Evolutionary conservation across 1,140 invertebrate genomes (phyloP).

Genomic region (Globodera ellingtonae): DNA sequence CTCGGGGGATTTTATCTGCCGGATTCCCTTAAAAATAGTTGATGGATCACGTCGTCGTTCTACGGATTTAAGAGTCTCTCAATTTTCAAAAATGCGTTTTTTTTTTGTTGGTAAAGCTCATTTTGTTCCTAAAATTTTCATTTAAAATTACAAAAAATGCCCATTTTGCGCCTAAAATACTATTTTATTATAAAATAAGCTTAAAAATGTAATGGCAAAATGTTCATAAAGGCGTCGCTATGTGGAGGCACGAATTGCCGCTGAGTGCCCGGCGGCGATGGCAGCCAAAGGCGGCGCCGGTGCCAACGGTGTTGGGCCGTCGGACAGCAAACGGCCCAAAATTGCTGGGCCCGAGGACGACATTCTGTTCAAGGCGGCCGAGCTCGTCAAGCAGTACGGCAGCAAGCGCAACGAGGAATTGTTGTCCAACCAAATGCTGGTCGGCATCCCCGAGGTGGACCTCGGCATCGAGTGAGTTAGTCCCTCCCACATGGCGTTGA

Average conservation of each 20-base stretch:
- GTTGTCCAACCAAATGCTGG: constrained; percentile 99
- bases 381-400: constrained; percentile 48
- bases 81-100: no score
- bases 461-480: constrained; percentile 84
- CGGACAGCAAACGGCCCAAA: constrained; percentile 9
- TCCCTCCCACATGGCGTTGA: no score
- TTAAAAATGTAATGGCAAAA: not conserved
- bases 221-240: constrained; percentile 40
- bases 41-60: no score
- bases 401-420: constrained; percentile 88
- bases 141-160: no score
- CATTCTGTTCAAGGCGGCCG: constrained; percentile 47
- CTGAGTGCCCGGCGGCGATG: constrained; percentile 10
- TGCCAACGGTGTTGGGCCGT: constrained; percentile 2
- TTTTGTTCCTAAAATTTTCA: no score
- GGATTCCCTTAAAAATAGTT: no score
- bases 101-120: no score
- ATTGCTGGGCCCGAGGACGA: constrained; percentile 14
- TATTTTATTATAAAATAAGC: not conserved
- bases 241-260: constrained; percentile 35
- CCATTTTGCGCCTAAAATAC: not conserved
- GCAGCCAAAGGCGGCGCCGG: not conserved
- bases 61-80: no score
- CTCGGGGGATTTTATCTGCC: no score
- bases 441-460: constrained; percentile 99